Base-by-base conservation (phyloP, 2,888 invertebrate genomes). In the Thymelicus sylvestris region DNA sequence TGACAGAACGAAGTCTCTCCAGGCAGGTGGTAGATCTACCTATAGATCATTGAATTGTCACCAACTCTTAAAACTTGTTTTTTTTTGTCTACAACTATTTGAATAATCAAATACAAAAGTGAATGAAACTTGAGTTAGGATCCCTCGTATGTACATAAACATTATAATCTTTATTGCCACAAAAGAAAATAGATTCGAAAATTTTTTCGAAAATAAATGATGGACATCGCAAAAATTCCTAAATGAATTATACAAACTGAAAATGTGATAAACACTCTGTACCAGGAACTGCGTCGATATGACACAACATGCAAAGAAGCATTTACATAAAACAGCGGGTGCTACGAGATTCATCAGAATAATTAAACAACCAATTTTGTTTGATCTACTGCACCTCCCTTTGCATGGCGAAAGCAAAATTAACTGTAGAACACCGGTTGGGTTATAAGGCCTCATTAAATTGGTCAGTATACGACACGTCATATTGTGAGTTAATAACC, bases 401-500 rank as follows among this genome's bases (percentile, higher is more conserved):
- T 8, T 52, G 12, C 39, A 59, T 67, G 63, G 57, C 19, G n/a
- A 71, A 61, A 60, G 13, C 44, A 10, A n/a, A 66, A 55, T 48
- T 63, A 61, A 38, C 44, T 63, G 39, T 62, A 59, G 44, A 19
- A 65, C 39, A 52, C 38, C 47, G 12, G 31, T 50, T 19, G 10
- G 12, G 7, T 61, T 38, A 63, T 52, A 59, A 75, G 83, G 69
- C 81, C 80, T 74, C 62, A 66, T 67, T 78, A 75, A 72, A 76
- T 73, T 81, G 83, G 83, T 74, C 73, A 64, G 72, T 71, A 75
- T 76, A 76, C 72, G 78, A 79, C 81, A 79, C 81, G 80, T 60
- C 60, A 71, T 78, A 80, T 79, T 77, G 75, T 78, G 77, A 80
- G 77, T 82, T 82, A 80, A 82, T 84, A 79, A 81, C 77, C 71